Percentiles rank a stretch among this genome's conserved stretches.
Conservation (phyloP, 1,140 invertebrate genomes). For the Brachionus plicatilis region DNA sequence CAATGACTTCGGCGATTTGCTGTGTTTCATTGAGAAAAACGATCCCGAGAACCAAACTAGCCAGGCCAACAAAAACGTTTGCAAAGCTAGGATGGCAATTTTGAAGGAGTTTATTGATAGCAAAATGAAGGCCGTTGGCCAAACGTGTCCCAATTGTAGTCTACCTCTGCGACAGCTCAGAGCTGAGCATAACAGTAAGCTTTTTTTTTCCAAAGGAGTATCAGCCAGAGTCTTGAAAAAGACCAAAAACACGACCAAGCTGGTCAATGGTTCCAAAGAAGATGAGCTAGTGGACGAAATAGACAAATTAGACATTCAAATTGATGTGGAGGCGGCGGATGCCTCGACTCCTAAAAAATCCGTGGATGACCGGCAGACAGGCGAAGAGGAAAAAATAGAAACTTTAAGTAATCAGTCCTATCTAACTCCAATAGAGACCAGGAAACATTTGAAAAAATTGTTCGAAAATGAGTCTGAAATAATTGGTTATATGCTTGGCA, state of each 20-base stretch:
- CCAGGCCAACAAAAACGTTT: constrained; percentile 44
- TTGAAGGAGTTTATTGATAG: constrained; percentile 6
- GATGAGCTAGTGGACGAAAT: constrained; percentile 28
- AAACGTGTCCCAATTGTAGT: constrained; percentile 49
- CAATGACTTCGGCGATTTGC: constrained; percentile 19
- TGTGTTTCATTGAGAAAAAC: background rate
- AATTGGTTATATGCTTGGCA: constrained; percentile 63
- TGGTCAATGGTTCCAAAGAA: background rate
- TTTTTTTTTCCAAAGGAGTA: constrained; percentile 40
- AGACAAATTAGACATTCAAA: background rate
- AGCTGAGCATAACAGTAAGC: constrained; percentile 37
- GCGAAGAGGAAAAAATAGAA: constrained; percentile 43
- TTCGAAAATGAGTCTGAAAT: constrained; percentile 71
- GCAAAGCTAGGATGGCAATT: constrained; percentile 40
- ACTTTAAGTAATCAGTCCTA: constrained; percentile 45
- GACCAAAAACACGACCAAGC: background rate
- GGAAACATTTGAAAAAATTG: constrained; percentile 67
- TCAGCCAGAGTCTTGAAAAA: constrained; percentile 22
- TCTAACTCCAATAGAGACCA: constrained; percentile 53
- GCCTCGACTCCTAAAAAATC: constrained; percentile 36
- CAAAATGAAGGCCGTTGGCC: background rate
- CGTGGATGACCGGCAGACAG: constrained; percentile 12
- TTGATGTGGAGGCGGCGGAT: background rate
- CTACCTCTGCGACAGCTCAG: constrained; percentile 30
- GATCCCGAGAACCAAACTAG: background rate